phyloP scores from a whole-genome alignment of 2,888 invertebrate species.

The Pterobdella sp. region DNA sequence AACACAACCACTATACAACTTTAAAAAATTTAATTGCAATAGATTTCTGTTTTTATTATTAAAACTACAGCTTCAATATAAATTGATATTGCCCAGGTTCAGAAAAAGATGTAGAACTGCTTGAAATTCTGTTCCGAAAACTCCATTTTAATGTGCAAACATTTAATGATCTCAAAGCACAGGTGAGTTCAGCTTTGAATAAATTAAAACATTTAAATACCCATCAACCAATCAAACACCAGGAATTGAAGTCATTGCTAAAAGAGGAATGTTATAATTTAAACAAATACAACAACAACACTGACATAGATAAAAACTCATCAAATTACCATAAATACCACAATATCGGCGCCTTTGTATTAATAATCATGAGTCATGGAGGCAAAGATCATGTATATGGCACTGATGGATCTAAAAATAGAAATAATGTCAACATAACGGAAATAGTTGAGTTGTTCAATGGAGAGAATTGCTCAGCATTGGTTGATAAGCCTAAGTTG shows the following conservation, averaged over 20 bases:
- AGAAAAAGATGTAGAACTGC: not conserved
- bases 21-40: too few species aligned
- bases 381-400: conserved; percentile 17
- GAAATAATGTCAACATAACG: conserved; percentile 5
- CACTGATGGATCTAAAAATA: not conserved
- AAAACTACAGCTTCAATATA: too few species aligned
- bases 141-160: conserved; percentile 1
- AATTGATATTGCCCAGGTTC: not conserved
- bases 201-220: too few species aligned
- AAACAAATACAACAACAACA: not conserved
- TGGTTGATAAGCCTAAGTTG: conserved; percentile 19
- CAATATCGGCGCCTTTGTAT: not conserved
- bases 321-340: not conserved
- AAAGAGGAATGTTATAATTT: not conserved
- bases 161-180: not conserved
- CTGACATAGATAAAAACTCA: not conserved
- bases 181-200: too few species aligned
- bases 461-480: not conserved
- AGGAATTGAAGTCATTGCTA: too few species aligned
- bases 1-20: too few species aligned
- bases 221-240: too few species aligned
- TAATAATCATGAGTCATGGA: conserved; percentile 19
- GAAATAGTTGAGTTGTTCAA: conserved; percentile 8
- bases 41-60: too few species aligned
- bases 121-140: not conserved